Conservation (phyloP, 1,140 invertebrate genomes). For the Lineus longissimus region DNA sequence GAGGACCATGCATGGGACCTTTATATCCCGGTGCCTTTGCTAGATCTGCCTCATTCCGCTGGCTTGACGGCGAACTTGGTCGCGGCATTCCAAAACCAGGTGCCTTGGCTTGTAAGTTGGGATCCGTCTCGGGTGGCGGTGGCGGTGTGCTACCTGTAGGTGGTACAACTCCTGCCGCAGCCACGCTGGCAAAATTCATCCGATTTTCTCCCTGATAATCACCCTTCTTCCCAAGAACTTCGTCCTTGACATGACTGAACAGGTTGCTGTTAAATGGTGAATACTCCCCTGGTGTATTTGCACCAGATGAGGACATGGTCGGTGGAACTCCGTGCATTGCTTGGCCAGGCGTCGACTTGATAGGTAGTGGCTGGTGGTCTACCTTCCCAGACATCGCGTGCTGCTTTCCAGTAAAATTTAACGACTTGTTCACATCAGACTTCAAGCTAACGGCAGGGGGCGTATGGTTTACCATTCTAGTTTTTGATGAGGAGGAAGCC, state of each 20-base stretch:
- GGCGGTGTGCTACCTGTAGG: slow-evolving; percentile 39
- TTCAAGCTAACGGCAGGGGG: no score
- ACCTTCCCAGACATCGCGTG: neutral
- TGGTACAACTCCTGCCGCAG: slow-evolving; percentile 60
- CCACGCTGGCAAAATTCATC: slow-evolving; percentile 72
- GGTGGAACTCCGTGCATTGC: slow-evolving; percentile 5
- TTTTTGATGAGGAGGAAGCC: neutral
- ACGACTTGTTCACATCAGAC: no score
- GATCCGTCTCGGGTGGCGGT: slow-evolving; percentile 23
- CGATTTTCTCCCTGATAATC: slow-evolving; percentile 63
- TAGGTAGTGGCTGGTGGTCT: slow-evolving; percentile 7
- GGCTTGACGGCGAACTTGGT: slow-evolving; percentile 25
- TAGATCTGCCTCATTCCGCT: slow-evolving; percentile 60
- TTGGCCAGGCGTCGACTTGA: neutral
- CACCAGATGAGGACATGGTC: slow-evolving; percentile 8
- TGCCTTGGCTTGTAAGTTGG: slow-evolving; percentile 45
- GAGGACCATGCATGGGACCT: slow-evolving; percentile 50
- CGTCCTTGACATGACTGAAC: slow-evolving; percentile 63
- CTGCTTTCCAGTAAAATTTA: no score
- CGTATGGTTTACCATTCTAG: no score
- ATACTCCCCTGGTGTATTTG: slow-evolving; percentile 59
- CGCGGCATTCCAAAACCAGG: slow-evolving; percentile 40
- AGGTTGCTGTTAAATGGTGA: slow-evolving; percentile 71
- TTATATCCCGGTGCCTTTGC: slow-evolving; percentile 79
- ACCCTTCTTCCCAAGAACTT: slow-evolving; percentile 66